Percentiles rank a stretch among this genome's conserved stretches.
Evolutionary conservation across 1,140 invertebrate species (phyloP).

Genomic region (Penaeus vannamei): DNA sequence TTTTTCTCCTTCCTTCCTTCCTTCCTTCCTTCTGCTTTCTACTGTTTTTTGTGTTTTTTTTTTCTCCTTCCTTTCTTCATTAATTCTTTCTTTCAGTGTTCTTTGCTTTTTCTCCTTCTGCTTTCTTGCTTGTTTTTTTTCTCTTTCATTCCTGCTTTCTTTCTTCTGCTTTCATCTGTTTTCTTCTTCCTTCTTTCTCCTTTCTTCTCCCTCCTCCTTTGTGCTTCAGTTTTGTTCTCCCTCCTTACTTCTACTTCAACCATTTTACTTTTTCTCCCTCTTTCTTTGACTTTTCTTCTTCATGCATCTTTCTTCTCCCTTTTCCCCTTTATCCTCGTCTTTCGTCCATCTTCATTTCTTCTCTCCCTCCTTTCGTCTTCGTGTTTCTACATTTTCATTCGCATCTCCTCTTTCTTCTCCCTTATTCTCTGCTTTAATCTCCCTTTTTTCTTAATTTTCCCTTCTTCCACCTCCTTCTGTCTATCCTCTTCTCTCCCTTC

Average conservation of each 20-base stretch:
- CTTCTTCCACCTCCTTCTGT: no score
- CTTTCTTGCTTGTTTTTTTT: no score
- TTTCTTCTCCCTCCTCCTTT: conserved; percentile 21
- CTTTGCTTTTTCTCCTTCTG: neutral
- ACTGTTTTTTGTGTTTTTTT: no score
- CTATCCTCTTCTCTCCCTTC: no score
- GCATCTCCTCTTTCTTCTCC: neutral
- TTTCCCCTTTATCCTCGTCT: neutral
- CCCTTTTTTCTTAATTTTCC: neutral
- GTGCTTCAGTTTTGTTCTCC: neutral
- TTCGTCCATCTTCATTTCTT: neutral
- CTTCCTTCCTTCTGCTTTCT: no score
- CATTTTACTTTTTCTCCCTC: neutral
- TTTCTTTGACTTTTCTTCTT: neutral
- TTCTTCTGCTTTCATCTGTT: neutral
- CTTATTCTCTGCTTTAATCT: neutral
- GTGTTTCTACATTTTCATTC: neutral
- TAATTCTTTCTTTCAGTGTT: neutral
- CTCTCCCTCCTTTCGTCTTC: neutral
- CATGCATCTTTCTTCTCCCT: neutral
- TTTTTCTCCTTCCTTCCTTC: no score
- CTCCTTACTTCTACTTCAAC: neutral
- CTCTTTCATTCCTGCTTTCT: no score
- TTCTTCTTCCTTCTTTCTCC: conserved; percentile 16
- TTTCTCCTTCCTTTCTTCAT: no score